Evolutionary conservation across 2,113 vertebrate species (phyloP), one percentile per base, ranked within the genome.

Genomic region (Sorex araneus): DNA sequence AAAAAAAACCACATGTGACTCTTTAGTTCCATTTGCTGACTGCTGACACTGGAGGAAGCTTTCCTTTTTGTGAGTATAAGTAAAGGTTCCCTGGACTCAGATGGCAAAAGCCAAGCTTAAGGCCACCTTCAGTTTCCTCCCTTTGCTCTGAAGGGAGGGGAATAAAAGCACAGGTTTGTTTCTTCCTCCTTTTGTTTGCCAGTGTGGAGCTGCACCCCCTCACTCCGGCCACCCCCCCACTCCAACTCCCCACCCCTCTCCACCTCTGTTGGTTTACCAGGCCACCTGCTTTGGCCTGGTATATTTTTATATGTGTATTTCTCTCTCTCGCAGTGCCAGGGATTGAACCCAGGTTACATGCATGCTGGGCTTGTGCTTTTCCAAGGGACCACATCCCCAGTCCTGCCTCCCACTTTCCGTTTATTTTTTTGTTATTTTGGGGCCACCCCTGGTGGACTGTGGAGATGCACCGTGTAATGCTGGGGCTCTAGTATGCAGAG

Each of bases 51-150:
- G 90, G 25, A 81, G 54, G 30, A 54, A 21, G 19, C 9, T 50
- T 88, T 13, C 11, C 18, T 9, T 69, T 36, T 89, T 93, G 74
- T 78, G 3, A 64, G 4, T 36, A 50, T 63, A 89, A 94, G 21
- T 57, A 47, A 85, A 76, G 47, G 16, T 23, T 75, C 45, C 84
- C 77, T 27, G 84, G 66, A 69, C 45, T 91, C 83, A 43, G 0
- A 7, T 71, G 50, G 85, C 43, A 67, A 36, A 69, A 45, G 50
- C 76, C 5, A 34, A 63, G 21, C 30, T 50, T 83, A 18, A 2
- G 16, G 3, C 81, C 45, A 6, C 27, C 57, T 19, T 84, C 40
- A 2, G 25, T 66, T 84, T 76, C 50, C 34, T 71, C 27, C 63
- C 12, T 85, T 27, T 79, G 40, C 75, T 89, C 8, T 54, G 54